Evolutionary conservation across 2,113 vertebrate species (phyloP).

Genomic region (Odocoileus virginianus): DNA sequence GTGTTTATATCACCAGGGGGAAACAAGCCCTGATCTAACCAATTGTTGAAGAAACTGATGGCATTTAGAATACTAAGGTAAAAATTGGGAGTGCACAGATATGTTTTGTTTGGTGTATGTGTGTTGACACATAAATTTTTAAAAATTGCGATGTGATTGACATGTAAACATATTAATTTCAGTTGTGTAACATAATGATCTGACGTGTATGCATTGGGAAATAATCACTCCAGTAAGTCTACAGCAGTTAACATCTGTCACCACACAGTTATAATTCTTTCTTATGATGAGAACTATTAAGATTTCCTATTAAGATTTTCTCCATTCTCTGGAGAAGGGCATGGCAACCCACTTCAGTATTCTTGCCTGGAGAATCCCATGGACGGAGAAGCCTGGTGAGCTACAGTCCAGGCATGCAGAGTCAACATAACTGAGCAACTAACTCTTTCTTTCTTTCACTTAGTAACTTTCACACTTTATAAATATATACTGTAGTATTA

Average conservation of each 20-base stretch:
- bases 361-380: background rate
- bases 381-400: background rate
- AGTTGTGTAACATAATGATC: background rate
- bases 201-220: background rate
- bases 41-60: constrained; percentile 4
- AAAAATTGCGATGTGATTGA: background rate
- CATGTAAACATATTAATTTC: background rate
- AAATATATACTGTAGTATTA: background rate
- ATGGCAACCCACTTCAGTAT: background rate
- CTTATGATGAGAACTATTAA: background rate
- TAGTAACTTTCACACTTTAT: background rate
- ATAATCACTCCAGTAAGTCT: background rate
- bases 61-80: background rate
- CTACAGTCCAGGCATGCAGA: background rate
- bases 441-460: background rate
- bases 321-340: background rate
- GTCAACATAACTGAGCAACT: background rate
- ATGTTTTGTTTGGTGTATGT: background rate
- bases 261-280: background rate
- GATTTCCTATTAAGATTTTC: background rate
- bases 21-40: background rate
- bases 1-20: background rate
- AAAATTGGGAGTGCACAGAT: background rate
- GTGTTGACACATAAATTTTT: background rate
- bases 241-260: background rate